A percentile compares a stretch with the other conserved stretches of the same genome.
These are phyloP conservation scores for Noctuana brunneofusca DNA, from an alignment of 2,888 invertebrate genomes.

Conservation along the genomic window DNA sequence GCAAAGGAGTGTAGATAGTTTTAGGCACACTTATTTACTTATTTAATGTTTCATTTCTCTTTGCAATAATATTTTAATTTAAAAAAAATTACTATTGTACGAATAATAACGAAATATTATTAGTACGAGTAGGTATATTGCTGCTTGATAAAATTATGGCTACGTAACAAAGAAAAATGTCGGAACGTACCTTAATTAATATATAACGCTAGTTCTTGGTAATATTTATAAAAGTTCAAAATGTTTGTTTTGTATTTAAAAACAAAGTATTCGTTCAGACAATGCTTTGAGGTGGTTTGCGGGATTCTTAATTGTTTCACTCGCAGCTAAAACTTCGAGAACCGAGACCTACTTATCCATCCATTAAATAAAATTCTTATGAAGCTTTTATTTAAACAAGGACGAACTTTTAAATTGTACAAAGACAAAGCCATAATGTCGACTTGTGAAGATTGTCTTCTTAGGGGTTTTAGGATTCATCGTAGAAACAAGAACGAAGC, in stretches of 20 bases:
- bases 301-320: slow-evolving; percentile 11
- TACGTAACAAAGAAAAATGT: background rate
- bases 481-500: background rate
- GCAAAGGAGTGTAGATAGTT: too few relatives aligned
- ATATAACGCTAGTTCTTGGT: background rate
- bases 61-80: too few relatives aligned
- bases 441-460: slow-evolving; percentile 1
- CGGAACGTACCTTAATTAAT: too few relatives aligned
- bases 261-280: slow-evolving; percentile 9
- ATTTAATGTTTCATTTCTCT: too few relatives aligned
- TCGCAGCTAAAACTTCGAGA: slow-evolving; percentile 8
- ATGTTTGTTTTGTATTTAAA: background rate
- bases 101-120: too few relatives aligned
- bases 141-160: too few relatives aligned
- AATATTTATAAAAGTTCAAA: background rate
- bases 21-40: too few relatives aligned
- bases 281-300: slow-evolving; percentile 25
- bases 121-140: too few relatives aligned
- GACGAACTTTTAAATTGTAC: slow-evolving; percentile 10
- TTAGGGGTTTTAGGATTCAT: slow-evolving; percentile 5
- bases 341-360: slow-evolving; percentile 2
- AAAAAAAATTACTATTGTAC: too few relatives aligned
- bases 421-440: slow-evolving; percentile 11
- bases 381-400: slow-evolving; percentile 10
- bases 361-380: slow-evolving; percentile 22